phyloP scores from a whole-genome alignment of 2,888 invertebrate species.

The Epinotia ramella region DNA sequence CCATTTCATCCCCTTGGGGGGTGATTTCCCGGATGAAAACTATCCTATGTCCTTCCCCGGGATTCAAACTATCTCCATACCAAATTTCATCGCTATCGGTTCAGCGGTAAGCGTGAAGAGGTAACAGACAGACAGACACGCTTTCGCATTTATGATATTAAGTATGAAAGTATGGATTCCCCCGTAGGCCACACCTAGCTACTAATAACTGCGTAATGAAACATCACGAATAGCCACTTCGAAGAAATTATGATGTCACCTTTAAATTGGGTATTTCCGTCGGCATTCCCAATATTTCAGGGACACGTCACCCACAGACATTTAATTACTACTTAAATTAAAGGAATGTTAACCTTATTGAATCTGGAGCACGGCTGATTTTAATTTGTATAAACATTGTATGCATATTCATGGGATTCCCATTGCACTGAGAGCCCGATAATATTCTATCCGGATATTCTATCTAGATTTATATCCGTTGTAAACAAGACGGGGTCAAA shows the following conservation, averaged over 20 bases:
- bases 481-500: too few species aligned
- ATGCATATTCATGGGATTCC: neutral
- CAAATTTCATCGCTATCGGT: too few species aligned
- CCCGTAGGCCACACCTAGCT: neutral
- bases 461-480: too few species aligned
- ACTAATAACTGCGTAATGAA: neutral
- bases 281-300: neutral
- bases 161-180: too few species aligned
- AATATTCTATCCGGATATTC: neutral
- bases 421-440: neutral
- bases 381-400: neutral
- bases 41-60: too few species aligned
- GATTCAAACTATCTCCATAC: too few species aligned
- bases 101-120: too few species aligned
- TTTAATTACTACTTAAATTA: neutral
- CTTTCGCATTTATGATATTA: too few species aligned
- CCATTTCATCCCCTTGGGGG: too few species aligned
- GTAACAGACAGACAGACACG: too few species aligned
- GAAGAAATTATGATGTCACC: neutral
- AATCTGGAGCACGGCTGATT: constrained; percentile 1
- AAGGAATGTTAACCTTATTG: neutral
- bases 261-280: constrained; percentile 7
- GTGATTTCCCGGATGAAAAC: too few species aligned
- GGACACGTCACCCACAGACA: neutral
- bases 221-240: neutral